Base-by-base conservation (phyloP, 2,113 vertebrate genomes). In the Vanacampus margaritifer region DNA sequence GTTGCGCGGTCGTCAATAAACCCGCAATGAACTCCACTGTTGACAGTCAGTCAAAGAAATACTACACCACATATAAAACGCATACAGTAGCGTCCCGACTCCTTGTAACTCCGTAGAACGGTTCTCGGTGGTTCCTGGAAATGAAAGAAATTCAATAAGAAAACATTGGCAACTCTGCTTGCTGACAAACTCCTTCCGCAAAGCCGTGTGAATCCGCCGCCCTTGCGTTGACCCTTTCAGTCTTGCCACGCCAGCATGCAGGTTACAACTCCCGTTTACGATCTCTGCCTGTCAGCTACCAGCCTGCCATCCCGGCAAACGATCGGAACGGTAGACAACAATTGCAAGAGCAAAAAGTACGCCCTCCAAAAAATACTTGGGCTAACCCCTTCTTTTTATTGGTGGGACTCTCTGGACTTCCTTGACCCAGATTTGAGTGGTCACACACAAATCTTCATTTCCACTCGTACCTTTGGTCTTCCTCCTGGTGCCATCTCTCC, bases 391-490 rank as follows among this genome's bases (percentile, higher is more conserved):
- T 17, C 45, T 46, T 46, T 46, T 17, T 17, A 46, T 7, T 21
- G 45, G 45, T 41, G 39, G 39, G 39, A 41, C 39, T 46, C 17
- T 46, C 45, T n/a, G n/a, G 17, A 46, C 45, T 46, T 17, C 45
- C 17, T 5, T 46, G 45, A 46, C 45, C 17, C 45, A 46, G 45
- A 46, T 23, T n/a, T n/a, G 7, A 5, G 8, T n/a, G 21, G 9
- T 50, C 48, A 1, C 9, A 9, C 8, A 50, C 21, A 10, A 50
- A 60, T 36, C 58, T 60, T 16, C 61, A 23, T 35, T 51, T 56
- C 51, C 35, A 5, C 0, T 78, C 92, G 0, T 95, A 95, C 95
- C 94, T 94, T 84, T 91, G 21, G 53, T 84, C 84, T 85, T 93
- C 84, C 79, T 90, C 56, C 53, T 84, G 76, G 73, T 61, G 74